Conservation (phyloP, 2,888 invertebrate genomes). For the Dryobotodes eremita region DNA sequence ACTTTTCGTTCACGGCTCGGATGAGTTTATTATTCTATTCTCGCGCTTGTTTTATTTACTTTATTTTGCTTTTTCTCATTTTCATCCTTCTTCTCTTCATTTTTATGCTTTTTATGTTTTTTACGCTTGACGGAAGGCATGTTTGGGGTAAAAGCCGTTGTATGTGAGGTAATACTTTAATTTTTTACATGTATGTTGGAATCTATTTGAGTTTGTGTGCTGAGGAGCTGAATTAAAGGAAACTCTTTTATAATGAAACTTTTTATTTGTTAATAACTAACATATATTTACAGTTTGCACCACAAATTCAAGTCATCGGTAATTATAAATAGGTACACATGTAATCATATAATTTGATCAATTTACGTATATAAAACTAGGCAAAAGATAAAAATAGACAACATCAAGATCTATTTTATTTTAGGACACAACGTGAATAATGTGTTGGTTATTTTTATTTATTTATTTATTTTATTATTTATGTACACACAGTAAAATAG, state of each 20-base stretch:
- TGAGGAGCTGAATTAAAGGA: neutral
- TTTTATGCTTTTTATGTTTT: constrained; percentile 45
- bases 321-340: neutral
- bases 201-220: neutral
- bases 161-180: constrained; percentile 17
- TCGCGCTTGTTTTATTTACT: constrained; percentile 44
- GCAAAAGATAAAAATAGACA: neutral
- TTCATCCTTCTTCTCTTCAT: constrained; percentile 44
- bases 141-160: constrained; percentile 19
- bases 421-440: too few relatives aligned
- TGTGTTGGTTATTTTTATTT: too few relatives aligned
- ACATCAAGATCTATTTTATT: neutral
- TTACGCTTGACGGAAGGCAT: constrained; percentile 40
- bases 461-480: too few relatives aligned
- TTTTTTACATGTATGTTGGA: constrained; percentile 6
- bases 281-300: neutral
- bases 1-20: constrained; percentile 10
- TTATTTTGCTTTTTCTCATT: constrained; percentile 55
- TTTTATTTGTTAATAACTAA: neutral
- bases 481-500: too few relatives aligned
- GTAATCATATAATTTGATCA: too few relatives aligned
- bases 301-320: neutral
- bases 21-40: constrained; percentile 41
- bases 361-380: neutral
- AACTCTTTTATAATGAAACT: neutral